phyloP scores from a whole-genome alignment of 2,888 invertebrate species.

The Mythimna loreyi region DNA sequence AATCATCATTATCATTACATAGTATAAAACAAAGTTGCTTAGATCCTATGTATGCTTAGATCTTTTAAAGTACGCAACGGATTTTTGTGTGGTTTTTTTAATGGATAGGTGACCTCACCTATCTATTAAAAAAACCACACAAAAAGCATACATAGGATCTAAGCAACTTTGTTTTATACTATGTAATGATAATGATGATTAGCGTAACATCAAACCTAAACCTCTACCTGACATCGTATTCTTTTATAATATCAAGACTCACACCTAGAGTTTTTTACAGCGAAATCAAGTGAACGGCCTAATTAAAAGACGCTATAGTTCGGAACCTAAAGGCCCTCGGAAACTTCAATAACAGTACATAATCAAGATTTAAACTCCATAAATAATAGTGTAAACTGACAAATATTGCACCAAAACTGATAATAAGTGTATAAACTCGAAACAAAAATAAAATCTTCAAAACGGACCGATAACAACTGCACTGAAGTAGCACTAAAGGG shows the following conservation, averaged over 20 bases:
- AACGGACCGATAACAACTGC: neutral
- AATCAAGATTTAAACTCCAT: constrained; percentile 7
- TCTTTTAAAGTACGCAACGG: too few species aligned
- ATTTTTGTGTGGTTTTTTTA: too few species aligned
- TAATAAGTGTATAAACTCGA: constrained; percentile 28
- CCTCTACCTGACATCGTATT: too few species aligned
- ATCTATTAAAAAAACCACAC: too few species aligned
- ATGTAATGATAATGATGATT: too few species aligned
- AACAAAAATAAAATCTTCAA: neutral
- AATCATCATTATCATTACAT: too few species aligned
- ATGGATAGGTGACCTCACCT: too few species aligned
- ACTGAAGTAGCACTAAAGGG: neutral
- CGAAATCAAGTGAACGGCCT: neutral
- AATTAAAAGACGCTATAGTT: neutral
- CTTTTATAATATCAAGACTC: neutral
- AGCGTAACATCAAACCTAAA: too few species aligned
- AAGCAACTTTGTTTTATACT: too few species aligned
- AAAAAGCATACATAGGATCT: too few species aligned
- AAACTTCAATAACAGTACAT: neutral
- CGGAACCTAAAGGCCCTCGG: neutral
- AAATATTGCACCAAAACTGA: constrained; percentile 10
- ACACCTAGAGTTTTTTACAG: constrained; percentile 4
- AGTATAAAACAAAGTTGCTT: too few species aligned
- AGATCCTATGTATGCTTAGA: too few species aligned
- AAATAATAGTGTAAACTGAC: constrained; percentile 20